phyloP scores from a whole-genome alignment of 1,140 invertebrate genomes.

The Macrocentrus cingulum region DNA sequence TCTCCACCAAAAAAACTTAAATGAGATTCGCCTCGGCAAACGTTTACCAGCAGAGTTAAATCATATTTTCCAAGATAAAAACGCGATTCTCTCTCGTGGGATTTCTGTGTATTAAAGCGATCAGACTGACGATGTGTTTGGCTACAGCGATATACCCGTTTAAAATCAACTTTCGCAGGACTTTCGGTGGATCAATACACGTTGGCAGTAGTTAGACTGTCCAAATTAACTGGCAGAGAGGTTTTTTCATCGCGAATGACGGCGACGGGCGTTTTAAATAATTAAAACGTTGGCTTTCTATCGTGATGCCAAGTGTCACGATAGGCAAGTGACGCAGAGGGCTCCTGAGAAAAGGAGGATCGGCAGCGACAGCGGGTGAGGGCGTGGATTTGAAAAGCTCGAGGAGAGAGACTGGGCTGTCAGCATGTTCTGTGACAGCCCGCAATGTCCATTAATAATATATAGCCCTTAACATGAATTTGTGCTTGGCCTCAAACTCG shows the following conservation, averaged over 20 bases:
- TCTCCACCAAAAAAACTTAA: no score
- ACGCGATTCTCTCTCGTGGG: conserved; percentile 1
- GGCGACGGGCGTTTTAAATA: conserved; percentile 37
- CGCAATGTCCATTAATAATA: conserved; percentile 54
- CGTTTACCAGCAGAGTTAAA: no score
- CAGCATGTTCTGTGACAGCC: conserved; percentile 47
- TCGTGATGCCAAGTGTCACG: conserved; percentile 19
- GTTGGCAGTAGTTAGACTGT: background rate
- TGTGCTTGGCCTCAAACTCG: conserved; percentile 41
- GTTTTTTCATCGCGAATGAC: no score
- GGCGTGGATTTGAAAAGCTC: conserved; percentile 17
- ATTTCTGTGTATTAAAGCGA: conserved; percentile 38
- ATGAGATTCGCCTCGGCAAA: no score
- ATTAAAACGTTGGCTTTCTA: conserved; percentile 33
- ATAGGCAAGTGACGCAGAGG: conserved; percentile 20
- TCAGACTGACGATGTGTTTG: conserved; percentile 32
- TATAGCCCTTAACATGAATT: conserved; percentile 55
- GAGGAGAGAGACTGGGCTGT: conserved; percentile 32
- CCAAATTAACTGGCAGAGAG: no score
- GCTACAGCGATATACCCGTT: conserved; percentile 21
- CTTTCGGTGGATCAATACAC: no score
- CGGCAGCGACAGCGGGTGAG: conserved; percentile 12
- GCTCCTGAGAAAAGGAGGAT: conserved; percentile 12
- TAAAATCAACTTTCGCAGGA: no score
- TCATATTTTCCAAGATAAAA: no score